These are phyloP conservation scores for Labia minor DNA, from an alignment of 2,888 invertebrate species.

Conservation along the genomic window DNA sequence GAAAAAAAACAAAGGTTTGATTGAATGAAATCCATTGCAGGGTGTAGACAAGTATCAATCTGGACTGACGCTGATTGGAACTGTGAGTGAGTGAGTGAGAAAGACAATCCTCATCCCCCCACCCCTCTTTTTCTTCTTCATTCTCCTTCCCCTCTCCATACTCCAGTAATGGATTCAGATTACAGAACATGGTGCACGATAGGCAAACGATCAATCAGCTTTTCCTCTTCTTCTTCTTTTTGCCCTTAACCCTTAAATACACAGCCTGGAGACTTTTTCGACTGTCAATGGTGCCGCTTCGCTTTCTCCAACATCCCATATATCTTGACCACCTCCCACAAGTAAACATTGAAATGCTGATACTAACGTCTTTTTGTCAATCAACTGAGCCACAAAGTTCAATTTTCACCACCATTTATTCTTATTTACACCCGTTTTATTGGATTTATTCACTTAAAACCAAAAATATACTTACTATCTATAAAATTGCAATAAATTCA, in stretches of 20 bases:
- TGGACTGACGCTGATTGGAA: not conserved
- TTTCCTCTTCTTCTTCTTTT: not conserved
- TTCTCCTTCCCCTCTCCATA: too few relatives aligned
- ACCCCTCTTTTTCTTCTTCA: too few relatives aligned
- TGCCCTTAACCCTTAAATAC: too few relatives aligned
- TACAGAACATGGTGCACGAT: not conserved
- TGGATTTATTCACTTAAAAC: not conserved
- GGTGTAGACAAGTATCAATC: not conserved
- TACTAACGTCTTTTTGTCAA: not conserved
- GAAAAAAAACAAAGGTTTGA: not conserved
- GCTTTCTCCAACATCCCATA: not conserved
- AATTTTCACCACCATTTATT: not conserved
- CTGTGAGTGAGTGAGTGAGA: too few relatives aligned
- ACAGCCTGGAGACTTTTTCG: not conserved
- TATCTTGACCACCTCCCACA: not conserved
- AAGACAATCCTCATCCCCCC: too few relatives aligned
- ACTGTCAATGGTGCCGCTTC: not conserved
- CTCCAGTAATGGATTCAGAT: slow-evolving; percentile 1
- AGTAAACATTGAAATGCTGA: not conserved
- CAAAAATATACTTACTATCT: too few relatives aligned
- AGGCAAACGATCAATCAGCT: slow-evolving; percentile 13
- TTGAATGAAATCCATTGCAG: not conserved
- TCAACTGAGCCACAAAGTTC: not conserved
- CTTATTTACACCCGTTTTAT: not conserved
- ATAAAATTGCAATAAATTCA: too few relatives aligned